Base-by-base conservation (phyloP, 1,140 invertebrate genomes). In the Globodera rostochiensis region DNA sequence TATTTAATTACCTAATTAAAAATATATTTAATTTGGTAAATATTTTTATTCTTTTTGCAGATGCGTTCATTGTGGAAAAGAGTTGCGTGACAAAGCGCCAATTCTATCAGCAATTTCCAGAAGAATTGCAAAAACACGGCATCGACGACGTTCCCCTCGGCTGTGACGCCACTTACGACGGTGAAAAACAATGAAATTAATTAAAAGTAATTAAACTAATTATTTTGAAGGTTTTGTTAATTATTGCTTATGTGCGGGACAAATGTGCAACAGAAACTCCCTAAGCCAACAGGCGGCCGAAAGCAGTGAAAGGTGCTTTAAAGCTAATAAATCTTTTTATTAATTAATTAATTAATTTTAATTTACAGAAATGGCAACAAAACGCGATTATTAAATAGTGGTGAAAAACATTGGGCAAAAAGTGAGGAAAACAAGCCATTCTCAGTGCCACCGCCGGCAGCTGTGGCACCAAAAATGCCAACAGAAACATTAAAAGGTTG, bases 191-290 rank as follows among this genome's bases (percentile, higher is more conserved):
- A 74, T 53, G 3, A 64, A 47, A 46, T 77, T 69, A 21, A 47
- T 13, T 45, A 78, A 64, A 47, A 46, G 69, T 69, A 21, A 47
- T 13, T 45, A 78, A 78, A 6, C 13, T 4, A 25, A 15, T 60
- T 13, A n/a, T 66, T 11, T 57, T 46, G 15, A 60, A 78, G 77
- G 77, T 19, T 85, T 66, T 60, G 74, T 83, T 19, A 83, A 83
- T 71, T 83, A 74, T 73, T 83, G 82, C 73, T 49, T 83, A 13
- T 83, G 82, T 70, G 82, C 76, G 49, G 71, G 15, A 25, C 47
- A 84, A 66, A 75, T 84, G 53, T 83, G 82, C 70, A 83, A 83
- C 73, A 25, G n/a, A 64, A 57, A 83, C 45, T n/a, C 83, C n/a
- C 13, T 83, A 46, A 45, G 50, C 45, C 7, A 83, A 49, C 82